Conservation (phyloP, 2,113 vertebrate species). For the Alces alces region DNA sequence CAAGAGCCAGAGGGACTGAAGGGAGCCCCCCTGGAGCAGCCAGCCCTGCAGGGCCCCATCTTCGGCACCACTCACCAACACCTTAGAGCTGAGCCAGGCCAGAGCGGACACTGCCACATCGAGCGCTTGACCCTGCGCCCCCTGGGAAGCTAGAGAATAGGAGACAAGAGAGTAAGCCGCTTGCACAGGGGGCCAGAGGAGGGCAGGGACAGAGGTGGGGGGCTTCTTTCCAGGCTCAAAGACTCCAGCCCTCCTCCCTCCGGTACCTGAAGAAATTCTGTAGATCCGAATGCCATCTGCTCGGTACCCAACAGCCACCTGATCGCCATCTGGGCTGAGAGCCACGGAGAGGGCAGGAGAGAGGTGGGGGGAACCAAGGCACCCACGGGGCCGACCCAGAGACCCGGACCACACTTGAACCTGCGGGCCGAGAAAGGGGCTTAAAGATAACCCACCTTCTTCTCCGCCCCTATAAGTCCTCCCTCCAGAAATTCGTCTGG, state of each 20-base stretch:
- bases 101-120: constrained; percentile 77
- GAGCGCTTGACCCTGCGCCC: constrained; percentile 47
- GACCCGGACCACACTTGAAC: constrained; percentile 89
- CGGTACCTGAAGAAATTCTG: constrained; percentile 79
- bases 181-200: not conserved
- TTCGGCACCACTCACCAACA: constrained; percentile 80
- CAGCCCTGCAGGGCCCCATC: constrained; percentile 83
- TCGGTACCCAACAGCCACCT: constrained; percentile 85
- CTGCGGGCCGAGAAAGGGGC: constrained; percentile 66
- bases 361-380: constrained; percentile 46
- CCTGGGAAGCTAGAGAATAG: constrained; percentile 73
- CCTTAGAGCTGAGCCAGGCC: constrained; percentile 76
- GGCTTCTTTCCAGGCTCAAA: not conserved
- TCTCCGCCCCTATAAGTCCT: not conserved
- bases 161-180: not conserved
- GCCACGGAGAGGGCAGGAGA: constrained; percentile 84
- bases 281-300: constrained; percentile 82
- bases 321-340: constrained; percentile 69
- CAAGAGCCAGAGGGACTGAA: constrained; percentile 66
- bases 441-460: not conserved
- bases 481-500: not conserved
- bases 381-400: constrained; percentile 78
- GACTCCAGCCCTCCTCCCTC: not conserved
- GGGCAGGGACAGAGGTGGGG: accelerated
- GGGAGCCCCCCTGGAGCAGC: constrained; percentile 53